Conservation (phyloP, 2,888 invertebrate species). For the Lasioglossum pauxillum region DNA sequence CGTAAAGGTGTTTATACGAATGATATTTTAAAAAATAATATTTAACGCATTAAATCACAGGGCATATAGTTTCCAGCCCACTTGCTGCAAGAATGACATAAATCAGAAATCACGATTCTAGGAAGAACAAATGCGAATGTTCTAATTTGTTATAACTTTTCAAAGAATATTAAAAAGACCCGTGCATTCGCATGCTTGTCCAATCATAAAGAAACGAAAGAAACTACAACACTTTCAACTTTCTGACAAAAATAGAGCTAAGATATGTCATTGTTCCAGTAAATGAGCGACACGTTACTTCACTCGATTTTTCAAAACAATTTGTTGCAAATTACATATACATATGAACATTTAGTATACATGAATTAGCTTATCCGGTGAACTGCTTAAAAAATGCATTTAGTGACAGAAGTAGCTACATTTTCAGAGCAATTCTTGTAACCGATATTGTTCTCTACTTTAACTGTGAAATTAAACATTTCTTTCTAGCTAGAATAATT, state of each 20-base stretch:
- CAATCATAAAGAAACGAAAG: too few relatives aligned
- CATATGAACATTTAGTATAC: neutral
- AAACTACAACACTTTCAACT: too few relatives aligned
- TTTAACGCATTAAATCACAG: neutral
- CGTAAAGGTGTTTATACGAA: neutral
- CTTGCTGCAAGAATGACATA: neutral
- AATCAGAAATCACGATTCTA: neutral
- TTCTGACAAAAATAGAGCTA: neutral
- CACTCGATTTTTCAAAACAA: neutral
- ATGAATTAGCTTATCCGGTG: neutral
- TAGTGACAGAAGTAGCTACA: neutral
- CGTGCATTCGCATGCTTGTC: too few relatives aligned
- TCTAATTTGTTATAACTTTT: neutral
- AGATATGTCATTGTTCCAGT: neutral
- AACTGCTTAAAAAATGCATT: neutral
- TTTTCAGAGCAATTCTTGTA: neutral
- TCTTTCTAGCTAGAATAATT: too few relatives aligned
- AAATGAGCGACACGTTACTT: neutral
- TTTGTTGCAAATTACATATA: neutral
- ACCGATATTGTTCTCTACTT: neutral
- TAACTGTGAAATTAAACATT: too few relatives aligned
- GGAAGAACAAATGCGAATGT: neutral
- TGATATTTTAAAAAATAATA: neutral
- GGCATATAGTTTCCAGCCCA: neutral
- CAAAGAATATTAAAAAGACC: neutral